phyloP scores from a whole-genome alignment of 2,113 vertebrate species.

The Nibea coibor region DNA sequence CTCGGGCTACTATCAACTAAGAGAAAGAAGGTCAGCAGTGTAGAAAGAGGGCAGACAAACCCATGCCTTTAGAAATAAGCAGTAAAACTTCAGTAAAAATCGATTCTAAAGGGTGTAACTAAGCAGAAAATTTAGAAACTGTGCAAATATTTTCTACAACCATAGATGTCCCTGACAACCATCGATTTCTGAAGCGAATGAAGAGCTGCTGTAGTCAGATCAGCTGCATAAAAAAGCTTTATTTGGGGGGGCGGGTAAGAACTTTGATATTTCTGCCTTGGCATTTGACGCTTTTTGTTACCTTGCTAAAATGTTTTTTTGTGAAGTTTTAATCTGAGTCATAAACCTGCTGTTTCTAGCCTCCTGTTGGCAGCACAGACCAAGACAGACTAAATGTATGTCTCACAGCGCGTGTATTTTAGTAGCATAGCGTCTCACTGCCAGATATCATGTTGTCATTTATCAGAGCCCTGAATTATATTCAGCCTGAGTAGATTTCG shows the following conservation, averaged over 20 bases:
- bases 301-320: constrained; percentile 10
- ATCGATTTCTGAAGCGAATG: constrained; percentile 35
- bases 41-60: constrained; percentile 13
- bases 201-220: constrained; percentile 26
- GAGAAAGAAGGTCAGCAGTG: constrained; percentile 45
- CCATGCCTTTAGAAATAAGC: constrained; percentile 15
- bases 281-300: constrained; percentile 33
- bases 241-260: background rate
- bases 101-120: background rate
- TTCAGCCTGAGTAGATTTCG: constrained; percentile 52
- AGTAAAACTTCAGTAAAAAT: constrained; percentile 19
- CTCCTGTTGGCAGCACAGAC: background rate
- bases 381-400: constrained; percentile 1
- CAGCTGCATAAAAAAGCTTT: constrained; percentile 9
- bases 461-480: constrained; percentile 45
- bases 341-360: constrained; percentile 24
- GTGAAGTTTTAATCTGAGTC: constrained; percentile 14
- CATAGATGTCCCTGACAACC: background rate
- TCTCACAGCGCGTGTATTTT: constrained; percentile 22
- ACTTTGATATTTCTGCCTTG: constrained; percentile 21
- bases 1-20: constrained; percentile 23
- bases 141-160: background rate
- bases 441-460: constrained; percentile 49
- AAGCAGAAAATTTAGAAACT: background rate
- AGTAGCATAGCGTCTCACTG: constrained; percentile 4